phyloP scores from a whole-genome alignment of 1,140 invertebrate genomes.

The Neodiprion virginianus region DNA sequence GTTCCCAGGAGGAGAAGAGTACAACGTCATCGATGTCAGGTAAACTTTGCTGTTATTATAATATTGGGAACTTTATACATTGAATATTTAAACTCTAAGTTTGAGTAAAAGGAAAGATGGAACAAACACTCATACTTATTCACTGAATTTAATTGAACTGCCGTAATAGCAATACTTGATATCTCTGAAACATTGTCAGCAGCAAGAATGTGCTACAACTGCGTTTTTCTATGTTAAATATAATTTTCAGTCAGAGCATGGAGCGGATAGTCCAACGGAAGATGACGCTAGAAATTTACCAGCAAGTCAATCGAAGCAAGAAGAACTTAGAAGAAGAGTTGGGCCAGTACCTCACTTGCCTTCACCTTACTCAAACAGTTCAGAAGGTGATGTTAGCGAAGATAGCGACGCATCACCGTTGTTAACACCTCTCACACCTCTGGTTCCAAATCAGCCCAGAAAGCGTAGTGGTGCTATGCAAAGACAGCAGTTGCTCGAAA shows the following conservation, averaged over 20 bases:
- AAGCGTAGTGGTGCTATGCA: slow-evolving; percentile 75
- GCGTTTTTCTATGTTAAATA: slow-evolving; percentile 8
- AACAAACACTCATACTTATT: neutral
- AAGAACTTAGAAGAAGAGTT: slow-evolving; percentile 53
- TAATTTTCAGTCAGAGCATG: slow-evolving; percentile 41
- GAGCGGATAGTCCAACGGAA: slow-evolving; percentile 52
- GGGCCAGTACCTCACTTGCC: slow-evolving; percentile 54
- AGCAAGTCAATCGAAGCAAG: slow-evolving; percentile 50
- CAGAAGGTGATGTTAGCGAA: slow-evolving; percentile 58
- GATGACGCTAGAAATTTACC: slow-evolving; percentile 47
- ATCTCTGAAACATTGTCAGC: too few relatives aligned
- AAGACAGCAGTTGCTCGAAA: slow-evolving; percentile 81
- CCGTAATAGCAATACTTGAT: too few relatives aligned
- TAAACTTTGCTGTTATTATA: slow-evolving; percentile 20
- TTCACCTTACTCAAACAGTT: slow-evolving; percentile 56
- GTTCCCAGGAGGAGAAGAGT: slow-evolving; percentile 51
- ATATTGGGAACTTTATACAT: neutral
- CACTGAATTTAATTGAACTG: too few relatives aligned
- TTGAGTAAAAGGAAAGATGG: neutral
- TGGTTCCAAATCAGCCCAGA: slow-evolving; percentile 46
- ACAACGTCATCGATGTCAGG: slow-evolving; percentile 50
- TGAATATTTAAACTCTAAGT: too few relatives aligned
- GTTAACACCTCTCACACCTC: slow-evolving; percentile 53
- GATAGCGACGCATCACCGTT: slow-evolving; percentile 56
- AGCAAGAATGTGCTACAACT: neutral